Evolutionary conservation across 2,113 vertebrate species (phyloP), one percentile per base, ranked within the genome.

Genomic region (Sinocyclocheilus anophthalmus): DNA sequence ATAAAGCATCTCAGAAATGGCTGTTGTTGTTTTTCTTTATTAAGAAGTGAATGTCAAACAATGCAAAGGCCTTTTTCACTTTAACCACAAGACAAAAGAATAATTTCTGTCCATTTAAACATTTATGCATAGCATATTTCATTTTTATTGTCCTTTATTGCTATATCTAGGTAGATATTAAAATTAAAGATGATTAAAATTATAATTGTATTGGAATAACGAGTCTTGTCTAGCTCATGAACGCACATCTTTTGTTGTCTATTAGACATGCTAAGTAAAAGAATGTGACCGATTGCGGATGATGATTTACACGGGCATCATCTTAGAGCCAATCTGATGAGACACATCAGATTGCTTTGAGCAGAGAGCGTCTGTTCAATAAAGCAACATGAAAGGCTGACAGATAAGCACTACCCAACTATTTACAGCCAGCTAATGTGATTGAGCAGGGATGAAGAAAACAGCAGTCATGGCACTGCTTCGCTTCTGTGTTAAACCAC

Each of bases 341-440:
- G 65, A 76, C n/a, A 65, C 80, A 83, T 83, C 48, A 86, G 42
- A 75, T 83, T 76, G 76, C 79, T 78, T 77, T 78, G 33, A 88
- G 77, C 63, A 50, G 57, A 48, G 73, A 87, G 78, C 55, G 26
- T 86, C 63, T 14, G 84, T 83, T 86, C 81, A 63, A 59, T 85
- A 76, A 73, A 5, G 26, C 57, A 55, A 87, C 72, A 88, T 88
- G 87, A 88, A 87, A 88, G 76, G 37, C 24, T 30, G 50, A 76
- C 33, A 55, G 67, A 84, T 84, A 22, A 69, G 73, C 81, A 67
- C 55, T 53, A 57, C 80, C 61, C 57, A 3, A 39, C 63, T 86
- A 88, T 89, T 90, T 87, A 88, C 79, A 79, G 86, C 59, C 67
- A 76, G 73, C 85, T 84, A 88, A 90, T 50, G 79, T 86, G 78